These are phyloP conservation scores for Nothobranchius furzeri DNA, from an alignment of 2,113 vertebrate genomes.

Conservation along the genomic window DNA sequence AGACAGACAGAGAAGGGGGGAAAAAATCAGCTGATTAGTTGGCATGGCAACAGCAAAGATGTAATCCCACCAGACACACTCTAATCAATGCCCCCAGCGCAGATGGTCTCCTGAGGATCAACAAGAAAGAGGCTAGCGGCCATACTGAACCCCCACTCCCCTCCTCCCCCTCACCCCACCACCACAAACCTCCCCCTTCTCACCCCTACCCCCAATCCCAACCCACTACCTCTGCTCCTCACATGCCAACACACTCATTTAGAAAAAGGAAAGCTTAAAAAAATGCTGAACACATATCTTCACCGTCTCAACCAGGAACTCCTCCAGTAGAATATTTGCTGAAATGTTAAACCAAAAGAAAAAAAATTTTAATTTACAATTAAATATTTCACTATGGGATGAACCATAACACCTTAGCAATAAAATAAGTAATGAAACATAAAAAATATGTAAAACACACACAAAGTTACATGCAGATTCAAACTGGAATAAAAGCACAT, in stretches of 20 bases:
- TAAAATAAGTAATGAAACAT: no score
- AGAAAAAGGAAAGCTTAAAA: constrained; percentile 46
- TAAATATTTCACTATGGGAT: no score
- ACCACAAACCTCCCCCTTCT: constrained; percentile 3
- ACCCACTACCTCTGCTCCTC: constrained; percentile 54
- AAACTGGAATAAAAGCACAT: no score
- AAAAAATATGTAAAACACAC: no score
- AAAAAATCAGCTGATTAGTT: constrained; percentile 99
- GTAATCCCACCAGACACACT: constrained; percentile 99
- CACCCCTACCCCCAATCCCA: constrained; percentile 22
- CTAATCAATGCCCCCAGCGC: constrained; percentile 99
- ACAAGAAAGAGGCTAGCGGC: constrained; percentile 96
- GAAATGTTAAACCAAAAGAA: no score
- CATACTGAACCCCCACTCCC: constrained; percentile 72
- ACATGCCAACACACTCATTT: constrained; percentile 80
- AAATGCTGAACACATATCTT: constrained; percentile 16
- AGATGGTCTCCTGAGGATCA: constrained; percentile 99
- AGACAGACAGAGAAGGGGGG: constrained; percentile 23
- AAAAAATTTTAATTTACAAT: no score
- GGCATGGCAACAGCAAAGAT: constrained; percentile 99
- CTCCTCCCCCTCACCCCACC: constrained; percentile 3
- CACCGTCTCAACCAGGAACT: constrained; percentile 6
- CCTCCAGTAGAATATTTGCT: no score
- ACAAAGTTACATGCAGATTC: no score
- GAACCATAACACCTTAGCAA: no score